Evolutionary conservation across 2,888 invertebrate species (phyloP), one percentile per base, ranked within the genome.

Genomic region (Celastrina argiolus): DNA sequence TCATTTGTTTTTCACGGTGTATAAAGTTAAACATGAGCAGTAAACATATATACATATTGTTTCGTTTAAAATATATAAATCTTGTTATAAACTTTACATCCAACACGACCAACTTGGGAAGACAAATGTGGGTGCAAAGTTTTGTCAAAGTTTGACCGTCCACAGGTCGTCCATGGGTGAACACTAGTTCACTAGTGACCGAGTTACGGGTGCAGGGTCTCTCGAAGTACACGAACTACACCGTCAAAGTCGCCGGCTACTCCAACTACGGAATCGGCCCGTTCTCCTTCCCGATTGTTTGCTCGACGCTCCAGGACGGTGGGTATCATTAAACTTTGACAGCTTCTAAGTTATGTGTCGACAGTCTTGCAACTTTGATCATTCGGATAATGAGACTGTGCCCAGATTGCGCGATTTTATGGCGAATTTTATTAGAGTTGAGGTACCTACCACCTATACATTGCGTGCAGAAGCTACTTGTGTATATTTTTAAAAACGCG

Each of bases 231-330:
- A 95, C 96, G 36, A 97, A 97, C 92, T 97, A 97, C 83, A 97
- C 96, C 36, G 93, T 97, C 74, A 94, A 96, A 82, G 96, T 97
- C 16, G 91, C 96, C 72, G 97, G 97, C 1, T 97, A 95, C 81
- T 97, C 97, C 0, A 94, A 95, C 74, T 96, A 95, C 65, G 97
- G 97, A 1, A 95, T 96, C 75, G 97, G 97, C 3, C 93, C 95
- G 28, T 92, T 95, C 75, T 96, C 96, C 73, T 91, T 92, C 64
- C 94, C 96, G 22, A 93, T 97, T 78, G 95, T 94, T 78, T 96
- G 97, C 78, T 92, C 93, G 58, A 97, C 97, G 0, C 93, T 96
- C 74, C 96, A 97, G 86, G 97, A 97, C 83, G 94, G 96, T 96
- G 81, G 92, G 88, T 82, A 63, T 28, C 36, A 26, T 56, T 65